Base-by-base conservation (phyloP, 2,113 vertebrate species). In the Raja brachyura region DNA sequence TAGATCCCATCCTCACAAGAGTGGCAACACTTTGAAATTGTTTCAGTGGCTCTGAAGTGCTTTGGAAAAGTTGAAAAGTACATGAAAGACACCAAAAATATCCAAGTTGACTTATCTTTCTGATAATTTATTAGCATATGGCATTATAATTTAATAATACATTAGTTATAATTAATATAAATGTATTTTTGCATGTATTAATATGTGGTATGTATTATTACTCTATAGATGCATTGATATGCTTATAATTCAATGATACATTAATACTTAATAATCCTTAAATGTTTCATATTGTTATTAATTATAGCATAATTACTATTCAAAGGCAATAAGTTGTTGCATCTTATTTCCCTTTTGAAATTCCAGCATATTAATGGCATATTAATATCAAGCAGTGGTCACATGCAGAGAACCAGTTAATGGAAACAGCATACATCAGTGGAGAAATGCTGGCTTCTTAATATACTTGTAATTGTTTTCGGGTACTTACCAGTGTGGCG, bases 201-300 rank as follows among this genome's bases (percentile, higher is more conserved):
- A 88, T 63, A 31, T 63, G 28, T 31, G n/a, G 18, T 73, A 73
- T 73, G 70, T 73, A 73, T 31, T 66, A 63, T 61, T 63, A 77
- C 3, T 31, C 33, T 33, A 77, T 77, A 33, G 83, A 88, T 63
- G 31, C 31, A 63, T 63, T 63, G 83, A 88, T 88, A 61, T n/a
- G 20, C 59, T 0, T 31, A 63, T 59, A 56, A 83, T 25, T 83
- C 79, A 83, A 11, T 7, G 9, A 25, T 28, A 11, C 54, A 83
- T 88, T 66, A 88, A 88, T 88, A 61, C 59, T 88, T 88, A 88
- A 88, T 33, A 16, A 61, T 66, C 59, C 31, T 88, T 66, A 88
- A 88, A 88, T 88, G 59, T 88, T 88, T 88, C 83, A 88, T 88
- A 88, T 31, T n/a, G 28, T 63, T 63, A 86, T 88, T 88, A 63